Conservation (phyloP, 2,797 vertebrate genomes). For the Lateolabrax maculatus region DNA sequence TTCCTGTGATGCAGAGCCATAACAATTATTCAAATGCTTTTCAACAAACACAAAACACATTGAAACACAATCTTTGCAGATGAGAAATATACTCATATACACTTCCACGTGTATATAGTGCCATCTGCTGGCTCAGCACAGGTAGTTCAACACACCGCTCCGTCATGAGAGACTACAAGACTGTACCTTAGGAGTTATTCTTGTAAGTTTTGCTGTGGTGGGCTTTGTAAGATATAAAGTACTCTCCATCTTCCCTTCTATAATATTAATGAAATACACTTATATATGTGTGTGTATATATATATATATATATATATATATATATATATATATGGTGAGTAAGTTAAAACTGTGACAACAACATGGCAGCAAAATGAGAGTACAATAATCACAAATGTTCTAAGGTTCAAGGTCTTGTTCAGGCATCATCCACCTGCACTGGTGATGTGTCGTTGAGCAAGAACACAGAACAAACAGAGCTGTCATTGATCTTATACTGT, state of each 20-base stretch:
- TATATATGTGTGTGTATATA: no score
- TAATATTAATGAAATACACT: background rate
- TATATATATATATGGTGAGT: background rate
- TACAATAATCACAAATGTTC: background rate
- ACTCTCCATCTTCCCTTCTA: background rate
- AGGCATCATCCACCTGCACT: background rate
- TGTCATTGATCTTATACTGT: background rate
- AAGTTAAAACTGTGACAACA: background rate
- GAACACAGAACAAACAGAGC: constrained; percentile 1
- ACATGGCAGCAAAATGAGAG: background rate
- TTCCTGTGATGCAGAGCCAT: background rate
- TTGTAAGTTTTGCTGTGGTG: background rate
- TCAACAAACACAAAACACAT: background rate
- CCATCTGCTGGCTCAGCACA: constrained; percentile 60
- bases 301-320: no score
- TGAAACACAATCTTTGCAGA: background rate
- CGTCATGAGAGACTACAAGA: background rate
- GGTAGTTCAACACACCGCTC: background rate
- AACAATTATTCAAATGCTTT: background rate
- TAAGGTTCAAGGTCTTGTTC: background rate
- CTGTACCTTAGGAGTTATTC: background rate
- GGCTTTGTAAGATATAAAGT: background rate
- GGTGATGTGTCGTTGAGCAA: constrained; percentile 9
- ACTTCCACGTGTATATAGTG: constrained; percentile 24
- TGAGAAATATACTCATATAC: background rate